Percentiles rank a stretch among this genome's conserved stretches.
Conservation (phyloP, 1,140 invertebrate species). For the Calephelis virginiensis region DNA sequence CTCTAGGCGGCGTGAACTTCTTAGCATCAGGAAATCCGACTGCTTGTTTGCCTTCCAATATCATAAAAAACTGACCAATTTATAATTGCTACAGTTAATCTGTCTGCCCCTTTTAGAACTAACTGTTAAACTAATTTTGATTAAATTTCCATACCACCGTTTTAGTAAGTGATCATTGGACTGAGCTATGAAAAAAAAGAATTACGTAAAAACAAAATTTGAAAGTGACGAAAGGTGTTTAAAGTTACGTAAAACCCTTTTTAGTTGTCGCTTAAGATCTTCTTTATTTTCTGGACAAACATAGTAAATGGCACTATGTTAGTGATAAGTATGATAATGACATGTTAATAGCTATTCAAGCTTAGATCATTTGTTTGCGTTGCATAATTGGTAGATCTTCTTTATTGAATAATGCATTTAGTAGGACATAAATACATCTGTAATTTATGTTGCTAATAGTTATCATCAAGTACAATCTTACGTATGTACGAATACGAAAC, state of each 20-base stretch:
- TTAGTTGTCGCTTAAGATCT: slow-evolving; percentile 1
- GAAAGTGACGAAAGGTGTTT: background rate
- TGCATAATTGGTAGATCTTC: slow-evolving; percentile 19
- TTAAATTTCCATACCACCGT: no score
- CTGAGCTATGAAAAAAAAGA: background rate
- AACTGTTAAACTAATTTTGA: no score
- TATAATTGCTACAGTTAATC: no score
- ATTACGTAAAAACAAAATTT: background rate
- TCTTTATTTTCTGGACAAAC: background rate
- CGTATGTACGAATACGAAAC: no score
- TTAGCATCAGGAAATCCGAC: no score
- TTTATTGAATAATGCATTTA: slow-evolving; percentile 21
- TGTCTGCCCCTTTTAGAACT: no score
- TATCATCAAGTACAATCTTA: background rate
- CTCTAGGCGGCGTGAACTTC: no score
- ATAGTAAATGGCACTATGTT: slow-evolving; percentile 13
- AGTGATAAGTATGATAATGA: slow-evolving; percentile 30
- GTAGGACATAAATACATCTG: slow-evolving; percentile 5
- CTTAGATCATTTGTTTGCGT: slow-evolving; percentile 33
- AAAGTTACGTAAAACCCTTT: slow-evolving; percentile 6
- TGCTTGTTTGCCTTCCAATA: no score
- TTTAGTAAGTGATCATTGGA: no score
- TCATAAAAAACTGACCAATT: no score
- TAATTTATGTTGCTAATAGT: background rate
- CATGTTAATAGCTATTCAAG: slow-evolving; percentile 34